Percentiles rank a stretch among this genome's conserved stretches.
These are phyloP conservation scores for Enteromius treurensis DNA, from an alignment of 2,797 vertebrate genomes.

Conservation along the genomic window DNA sequence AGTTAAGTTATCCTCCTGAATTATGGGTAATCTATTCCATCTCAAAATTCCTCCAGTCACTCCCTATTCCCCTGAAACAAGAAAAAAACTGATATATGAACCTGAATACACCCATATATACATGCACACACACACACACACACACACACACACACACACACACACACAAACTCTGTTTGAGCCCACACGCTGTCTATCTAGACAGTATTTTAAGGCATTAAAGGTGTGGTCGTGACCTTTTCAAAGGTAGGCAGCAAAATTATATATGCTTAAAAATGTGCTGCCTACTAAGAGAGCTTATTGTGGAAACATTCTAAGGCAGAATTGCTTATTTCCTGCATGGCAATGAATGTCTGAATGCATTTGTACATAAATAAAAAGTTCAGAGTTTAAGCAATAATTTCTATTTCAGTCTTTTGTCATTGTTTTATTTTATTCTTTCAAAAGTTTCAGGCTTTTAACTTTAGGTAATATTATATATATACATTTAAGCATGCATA, in stretches of 20 bases:
- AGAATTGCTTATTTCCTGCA: not conserved
- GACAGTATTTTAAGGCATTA: slow-evolving; percentile 4
- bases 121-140: not conserved
- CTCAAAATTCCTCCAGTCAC: slow-evolving; percentile 33
- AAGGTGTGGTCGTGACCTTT: not conserved
- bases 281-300: slow-evolving; percentile 14
- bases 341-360: not conserved
- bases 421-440: not conserved
- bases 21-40: slow-evolving; percentile 42
- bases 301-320: not conserved
- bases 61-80: slow-evolving; percentile 21
- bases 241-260: slow-evolving; percentile 1
- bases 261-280: not conserved
- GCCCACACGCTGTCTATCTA: not conserved
- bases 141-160: not conserved
- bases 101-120: not conserved
- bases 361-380: not conserved
- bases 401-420: not conserved
- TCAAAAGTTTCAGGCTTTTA: not conserved
- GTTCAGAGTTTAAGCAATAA: not conserved
- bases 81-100: not conserved
- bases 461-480: no score
- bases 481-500: not conserved
- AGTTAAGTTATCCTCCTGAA: slow-evolving; percentile 8
- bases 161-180: not conserved